Conservation (phyloP, 2,797 vertebrate species). For the Odontamblyopus rebecca region DNA sequence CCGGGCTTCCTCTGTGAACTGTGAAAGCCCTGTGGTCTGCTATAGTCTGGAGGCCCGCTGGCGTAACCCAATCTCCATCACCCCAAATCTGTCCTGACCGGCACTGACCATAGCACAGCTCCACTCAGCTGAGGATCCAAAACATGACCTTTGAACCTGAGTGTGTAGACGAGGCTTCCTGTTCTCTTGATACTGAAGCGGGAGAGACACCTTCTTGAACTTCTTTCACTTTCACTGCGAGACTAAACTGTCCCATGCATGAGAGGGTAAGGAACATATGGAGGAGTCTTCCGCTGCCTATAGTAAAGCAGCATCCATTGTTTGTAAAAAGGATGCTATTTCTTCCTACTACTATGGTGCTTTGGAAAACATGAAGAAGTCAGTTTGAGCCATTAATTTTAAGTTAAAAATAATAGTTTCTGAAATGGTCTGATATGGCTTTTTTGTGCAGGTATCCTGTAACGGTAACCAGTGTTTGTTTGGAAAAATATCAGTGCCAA, state of each 20-base stretch:
- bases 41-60: constrained; percentile 41
- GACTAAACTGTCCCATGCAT: constrained; percentile 43
- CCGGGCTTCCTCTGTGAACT: constrained; percentile 58
- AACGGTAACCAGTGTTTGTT: no score
- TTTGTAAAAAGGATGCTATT: constrained; percentile 51
- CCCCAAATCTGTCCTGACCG: constrained; percentile 38
- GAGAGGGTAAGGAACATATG: constrained; percentile 54
- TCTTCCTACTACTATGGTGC: constrained; percentile 67
- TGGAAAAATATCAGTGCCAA: no score
- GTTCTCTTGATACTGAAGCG: constrained; percentile 45
- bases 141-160: constrained; percentile 52
- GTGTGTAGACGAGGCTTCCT: constrained; percentile 58
- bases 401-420: no score
- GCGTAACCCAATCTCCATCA: constrained; percentile 57
- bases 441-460: no score
- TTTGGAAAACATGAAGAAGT: no score
- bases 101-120: constrained; percentile 47
- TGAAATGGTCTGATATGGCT: no score
- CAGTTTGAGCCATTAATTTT: no score
- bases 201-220: constrained; percentile 52
- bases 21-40: constrained; percentile 64
- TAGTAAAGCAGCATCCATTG: constrained; percentile 35
- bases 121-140: constrained; percentile 55
- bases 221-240: constrained; percentile 61
- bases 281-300: constrained; percentile 50